These are phyloP conservation scores for Phaenicophaeus curvirostris DNA, from an alignment of 2,797 vertebrate genomes.

Conservation along the genomic window DNA sequence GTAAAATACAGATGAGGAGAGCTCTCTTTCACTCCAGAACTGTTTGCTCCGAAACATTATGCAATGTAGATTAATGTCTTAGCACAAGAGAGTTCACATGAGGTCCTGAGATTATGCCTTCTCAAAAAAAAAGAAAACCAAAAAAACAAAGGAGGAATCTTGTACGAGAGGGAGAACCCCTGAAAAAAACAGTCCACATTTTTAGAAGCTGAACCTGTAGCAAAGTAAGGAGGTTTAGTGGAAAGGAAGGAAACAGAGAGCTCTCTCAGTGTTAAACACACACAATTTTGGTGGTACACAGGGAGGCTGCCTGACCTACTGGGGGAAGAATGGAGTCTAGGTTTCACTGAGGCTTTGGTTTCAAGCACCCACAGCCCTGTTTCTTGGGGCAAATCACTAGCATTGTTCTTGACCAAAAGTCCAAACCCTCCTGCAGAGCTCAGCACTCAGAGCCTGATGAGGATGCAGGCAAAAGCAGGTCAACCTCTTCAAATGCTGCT, in stretches of 20 bases:
- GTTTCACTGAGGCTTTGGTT: background rate
- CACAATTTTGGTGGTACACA: fast-evolving
- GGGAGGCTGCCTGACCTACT: background rate
- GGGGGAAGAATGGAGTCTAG: background rate
- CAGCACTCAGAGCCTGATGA: background rate
- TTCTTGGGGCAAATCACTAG: background rate
- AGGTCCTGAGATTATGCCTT: conserved; percentile 42
- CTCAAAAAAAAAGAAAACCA: background rate
- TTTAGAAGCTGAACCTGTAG: background rate
- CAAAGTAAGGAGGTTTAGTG: background rate
- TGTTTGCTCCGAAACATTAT: conserved; percentile 37
- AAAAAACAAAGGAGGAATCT: background rate
- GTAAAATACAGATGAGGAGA: background rate
- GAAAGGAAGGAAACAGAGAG: background rate
- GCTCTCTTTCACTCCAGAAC: conserved; percentile 15
- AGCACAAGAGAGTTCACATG: conserved; percentile 32
- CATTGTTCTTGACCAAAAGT: background rate
- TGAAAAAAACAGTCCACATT: background rate
- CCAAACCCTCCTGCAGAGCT: background rate
- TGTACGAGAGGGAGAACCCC: background rate
- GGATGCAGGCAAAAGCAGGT: background rate
- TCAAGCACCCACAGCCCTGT: background rate
- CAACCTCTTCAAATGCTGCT: background rate
- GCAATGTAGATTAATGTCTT: conserved; percentile 51
- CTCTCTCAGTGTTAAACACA: background rate